Percentiles rank a stretch among this genome's conserved stretches.
These are phyloP conservation scores for Gymnogyps californianus DNA, from an alignment of 2,113 vertebrate genomes.

Conservation along the genomic window DNA sequence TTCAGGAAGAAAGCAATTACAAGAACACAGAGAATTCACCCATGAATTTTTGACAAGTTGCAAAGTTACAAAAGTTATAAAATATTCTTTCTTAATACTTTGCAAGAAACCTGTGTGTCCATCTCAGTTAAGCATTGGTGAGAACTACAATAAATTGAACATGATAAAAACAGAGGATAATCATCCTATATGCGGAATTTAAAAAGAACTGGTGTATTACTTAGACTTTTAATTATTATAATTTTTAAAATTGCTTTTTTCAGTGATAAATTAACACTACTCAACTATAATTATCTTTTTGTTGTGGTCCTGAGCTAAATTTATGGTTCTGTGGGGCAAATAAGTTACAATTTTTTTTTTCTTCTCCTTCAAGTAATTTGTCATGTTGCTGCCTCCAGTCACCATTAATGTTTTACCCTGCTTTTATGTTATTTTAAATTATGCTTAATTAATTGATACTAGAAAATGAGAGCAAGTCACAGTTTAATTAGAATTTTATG, in stretches of 20 bases:
- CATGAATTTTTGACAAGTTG: not conserved
- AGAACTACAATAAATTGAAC: not conserved
- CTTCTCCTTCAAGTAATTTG: not conserved
- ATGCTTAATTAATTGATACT: not conserved
- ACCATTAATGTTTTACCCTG: not conserved
- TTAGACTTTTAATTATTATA: not conserved
- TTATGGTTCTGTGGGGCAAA: not conserved
- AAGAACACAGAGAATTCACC: not conserved
- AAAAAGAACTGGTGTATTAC: not conserved
- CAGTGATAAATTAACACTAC: not conserved
- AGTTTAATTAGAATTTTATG: not conserved
- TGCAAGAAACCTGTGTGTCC: not conserved
- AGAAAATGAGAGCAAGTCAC: conserved; percentile 6
- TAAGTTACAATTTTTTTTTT: not conserved
- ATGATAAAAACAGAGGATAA: not conserved
- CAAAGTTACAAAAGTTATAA: not conserved
- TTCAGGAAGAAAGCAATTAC: not conserved
- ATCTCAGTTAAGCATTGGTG: not conserved
- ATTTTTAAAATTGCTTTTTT: not conserved
- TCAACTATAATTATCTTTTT: not conserved
- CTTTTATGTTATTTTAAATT: conserved; percentile 25
- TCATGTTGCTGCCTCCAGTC: not conserved
- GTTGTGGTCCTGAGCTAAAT: not conserved
- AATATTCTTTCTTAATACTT: not conserved
- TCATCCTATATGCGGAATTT: not conserved